phyloP scores from a whole-genome alignment of 2,888 invertebrate species.

The Hecatera dysodea region DNA sequence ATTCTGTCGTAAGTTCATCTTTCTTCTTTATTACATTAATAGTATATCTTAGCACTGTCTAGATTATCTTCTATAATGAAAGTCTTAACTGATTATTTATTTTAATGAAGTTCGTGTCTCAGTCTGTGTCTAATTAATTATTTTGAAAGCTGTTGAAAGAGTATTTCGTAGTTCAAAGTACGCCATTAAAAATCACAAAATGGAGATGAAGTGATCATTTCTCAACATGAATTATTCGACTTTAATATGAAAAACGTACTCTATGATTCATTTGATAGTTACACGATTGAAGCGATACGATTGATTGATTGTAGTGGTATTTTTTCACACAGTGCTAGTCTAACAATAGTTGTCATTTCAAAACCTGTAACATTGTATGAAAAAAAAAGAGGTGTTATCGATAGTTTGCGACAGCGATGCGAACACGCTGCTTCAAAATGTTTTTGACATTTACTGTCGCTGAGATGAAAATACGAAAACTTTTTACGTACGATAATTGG shows the following conservation, averaged over 20 bases:
- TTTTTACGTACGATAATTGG: too few species aligned
- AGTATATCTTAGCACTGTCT: constrained; percentile 9
- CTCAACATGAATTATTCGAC: background rate
- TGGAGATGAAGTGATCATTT: background rate
- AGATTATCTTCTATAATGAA: constrained; percentile 7
- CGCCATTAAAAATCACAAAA: background rate
- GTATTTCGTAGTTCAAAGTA: background rate
- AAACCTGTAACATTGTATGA: too few species aligned
- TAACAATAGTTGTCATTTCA: too few species aligned
- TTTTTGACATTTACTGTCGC: too few species aligned
- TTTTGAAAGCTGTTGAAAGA: background rate
- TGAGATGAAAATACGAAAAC: too few species aligned
- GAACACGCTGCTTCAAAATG: too few species aligned
- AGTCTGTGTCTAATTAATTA: background rate
- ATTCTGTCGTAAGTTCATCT: constrained; percentile 25
- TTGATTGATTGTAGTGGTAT: background rate
- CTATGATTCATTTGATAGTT: background rate
- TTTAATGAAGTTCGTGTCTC: background rate
- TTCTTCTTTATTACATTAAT: constrained; percentile 22
- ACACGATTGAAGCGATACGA: too few species aligned
- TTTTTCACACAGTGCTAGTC: too few species aligned
- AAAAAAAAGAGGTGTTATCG: too few species aligned
- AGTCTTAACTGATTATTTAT: constrained; percentile 13
- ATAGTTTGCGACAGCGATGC: too few species aligned
- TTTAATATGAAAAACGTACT: too few species aligned